These are phyloP conservation scores for Pontoporia blainvillei DNA, from an alignment of 2,113 vertebrate genomes.

Conservation along the genomic window DNA sequence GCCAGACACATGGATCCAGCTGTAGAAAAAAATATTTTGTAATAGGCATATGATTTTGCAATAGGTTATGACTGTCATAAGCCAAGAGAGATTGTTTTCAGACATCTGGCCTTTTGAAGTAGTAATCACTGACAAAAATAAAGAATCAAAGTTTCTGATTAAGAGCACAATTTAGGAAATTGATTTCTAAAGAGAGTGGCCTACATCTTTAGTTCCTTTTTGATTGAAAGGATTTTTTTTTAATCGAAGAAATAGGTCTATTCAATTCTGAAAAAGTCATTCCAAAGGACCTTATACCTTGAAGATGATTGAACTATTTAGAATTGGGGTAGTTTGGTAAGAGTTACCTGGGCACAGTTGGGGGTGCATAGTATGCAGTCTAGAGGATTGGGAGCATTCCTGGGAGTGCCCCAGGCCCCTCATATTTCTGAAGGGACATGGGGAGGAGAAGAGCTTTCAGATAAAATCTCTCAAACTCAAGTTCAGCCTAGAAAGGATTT, in stretches of 20 bases:
- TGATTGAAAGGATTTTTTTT: not conserved
- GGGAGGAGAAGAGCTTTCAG: not conserved
- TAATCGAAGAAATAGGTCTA: not conserved
- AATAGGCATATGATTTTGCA: not conserved
- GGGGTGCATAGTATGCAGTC: fast-evolving
- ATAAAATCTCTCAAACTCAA: not conserved
- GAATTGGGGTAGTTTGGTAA: not conserved
- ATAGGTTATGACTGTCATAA: not conserved
- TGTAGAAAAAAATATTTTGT: not conserved
- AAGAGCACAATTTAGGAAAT: constrained; percentile 5
- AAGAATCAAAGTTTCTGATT: not conserved
- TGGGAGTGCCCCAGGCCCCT: not conserved
- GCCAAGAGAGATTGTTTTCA: not conserved
- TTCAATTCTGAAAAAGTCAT: not conserved
- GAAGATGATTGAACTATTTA: not conserved
- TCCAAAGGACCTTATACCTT: not conserved
- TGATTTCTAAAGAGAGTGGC: constrained; percentile 10
- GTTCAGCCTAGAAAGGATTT: not conserved
- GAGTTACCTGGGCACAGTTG: not conserved
- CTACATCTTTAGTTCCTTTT: not conserved
- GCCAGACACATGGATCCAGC: not conserved
- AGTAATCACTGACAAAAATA: not conserved
- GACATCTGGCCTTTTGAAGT: not conserved
- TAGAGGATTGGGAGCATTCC: no score
- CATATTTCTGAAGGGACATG: not conserved